Base-by-base conservation (phyloP, 2,888 invertebrate genomes). In the Drosophila subsilvestris region DNA sequence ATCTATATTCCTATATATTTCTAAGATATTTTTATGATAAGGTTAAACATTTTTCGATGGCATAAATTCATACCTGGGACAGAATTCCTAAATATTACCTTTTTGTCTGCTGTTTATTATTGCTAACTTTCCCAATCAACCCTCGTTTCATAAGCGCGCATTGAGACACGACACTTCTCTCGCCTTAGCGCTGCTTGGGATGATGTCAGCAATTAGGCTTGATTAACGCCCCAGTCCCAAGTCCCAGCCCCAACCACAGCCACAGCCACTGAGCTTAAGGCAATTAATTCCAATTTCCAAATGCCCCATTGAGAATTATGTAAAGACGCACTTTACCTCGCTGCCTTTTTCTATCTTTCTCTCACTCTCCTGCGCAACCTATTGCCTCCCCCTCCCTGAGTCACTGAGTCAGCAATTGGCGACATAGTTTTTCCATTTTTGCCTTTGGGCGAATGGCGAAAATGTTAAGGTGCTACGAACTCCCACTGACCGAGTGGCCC, bases 391-490 rank as follows among this genome's bases (percentile, higher is more conserved):
- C 4, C 25, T 4, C 4, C 25, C 25, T 25, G 25, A 5, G 1
- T 12, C 7, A 7, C 37, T 37, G 37, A 37, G 37, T 37, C 37
- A 37, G 37, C 37, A n/a, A 37, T 37, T 37, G 18, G 3, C 27
- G 27, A 18, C 25, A 25, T 7, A 37, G 37, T 27, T 18, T 49
- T n/a, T 49, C 22, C 22, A n/a, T n/a, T 25, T 55, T 1, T 17
- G 8, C 45, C 44, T 18, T 18, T n/a, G 45, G 56, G 20, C 45
- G 47, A 56, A 45, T 56, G 18, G 45, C 29, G 32, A 43, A 81
- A 79, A 81, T 81, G 83, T 66, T 74, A 82, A 74, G 83, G 78
- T 76, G 78, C 80, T 82, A 78, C 60, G 83, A 82, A 82, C 83
- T 82, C 78, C 63, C 73, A 69, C 69, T 78, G 78, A 79, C 80